A percentile compares a stretch with the other conserved stretches of the same genome.
Conservation (phyloP, 1,140 invertebrate genomes). For the Drosophila biarmipes region DNA sequence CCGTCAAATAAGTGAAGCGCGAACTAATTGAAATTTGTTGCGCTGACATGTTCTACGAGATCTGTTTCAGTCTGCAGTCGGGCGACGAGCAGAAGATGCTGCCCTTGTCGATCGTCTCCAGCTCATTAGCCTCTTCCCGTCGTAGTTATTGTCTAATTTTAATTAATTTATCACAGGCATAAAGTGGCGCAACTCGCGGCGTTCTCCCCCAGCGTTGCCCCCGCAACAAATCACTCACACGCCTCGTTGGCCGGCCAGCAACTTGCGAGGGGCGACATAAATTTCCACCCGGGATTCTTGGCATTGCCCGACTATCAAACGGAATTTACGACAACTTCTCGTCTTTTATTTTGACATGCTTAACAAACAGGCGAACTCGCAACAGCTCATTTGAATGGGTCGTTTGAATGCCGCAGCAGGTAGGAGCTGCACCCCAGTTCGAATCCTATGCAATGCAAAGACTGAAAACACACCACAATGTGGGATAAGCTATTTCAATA, state of each 20-base stretch:
- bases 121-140: constrained; percentile 72
- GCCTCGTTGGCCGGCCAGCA: constrained; percentile 61
- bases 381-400: constrained; percentile 68
- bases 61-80: too few species aligned
- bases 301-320: constrained; percentile 70
- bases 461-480: neutral
- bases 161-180: constrained; percentile 83
- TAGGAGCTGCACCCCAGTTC: constrained; percentile 5
- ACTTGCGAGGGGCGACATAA: constrained; percentile 45
- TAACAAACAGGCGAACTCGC: constrained; percentile 59
- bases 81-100: constrained; percentile 20
- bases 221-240: constrained; percentile 75
- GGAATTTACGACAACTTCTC: constrained; percentile 69
- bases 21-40: constrained; percentile 84
- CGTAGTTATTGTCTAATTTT: constrained; percentile 80
- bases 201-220: constrained; percentile 12
- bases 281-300: constrained; percentile 69
- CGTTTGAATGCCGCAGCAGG: constrained; percentile 59
- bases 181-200: constrained; percentile 70
- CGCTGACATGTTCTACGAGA: constrained; percentile 76
- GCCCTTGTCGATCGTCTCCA: constrained; percentile 70
- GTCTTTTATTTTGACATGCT: constrained; percentile 67
- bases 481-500: constrained; percentile 7
- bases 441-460: constrained; percentile 6
- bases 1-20: constrained; percentile 76